Evolutionary conservation across 2,888 invertebrate species (phyloP), one percentile per base, ranked within the genome.

Genomic region (Odontomyia ornata): DNA sequence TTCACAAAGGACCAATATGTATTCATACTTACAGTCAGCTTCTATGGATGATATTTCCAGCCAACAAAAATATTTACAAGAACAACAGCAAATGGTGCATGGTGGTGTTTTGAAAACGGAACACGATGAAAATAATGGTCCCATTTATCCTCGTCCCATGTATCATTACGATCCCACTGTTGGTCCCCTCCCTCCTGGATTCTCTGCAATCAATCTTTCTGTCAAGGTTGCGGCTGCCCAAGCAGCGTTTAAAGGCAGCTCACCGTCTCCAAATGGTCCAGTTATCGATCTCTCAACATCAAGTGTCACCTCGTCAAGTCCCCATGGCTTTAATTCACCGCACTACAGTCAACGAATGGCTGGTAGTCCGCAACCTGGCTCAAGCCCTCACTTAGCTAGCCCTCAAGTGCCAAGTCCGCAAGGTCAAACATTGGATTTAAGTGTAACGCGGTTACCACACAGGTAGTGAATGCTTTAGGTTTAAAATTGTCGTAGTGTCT

Each of bases 391-490:
- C 85, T 92, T 94, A 81, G 93, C 94, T 84, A 95, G 95, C 88
- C 95, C 95, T 81, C 94, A 95, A 89, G 95, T 95, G 88, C 95
- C 95, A 84, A 95, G 95, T 89, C 95, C 95, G 80, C 95, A 95
- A 89, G 95, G 95, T 83, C 95, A 95, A 87, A 95, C 95, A 83
- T 90, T 95, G 86, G 95, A 95, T 89, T 91, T 95, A 86, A 95
- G 95, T 88, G 95, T 95, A 83, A 94, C 93, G 87, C 90, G 94
- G 87, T 90, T 95, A 87, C 92, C 93, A 85, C 94, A 94, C 90
- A 94, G 95, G 94, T 95, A 89, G 82, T 83, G 15, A 47, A 67
- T 43, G 23, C 18, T 46, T 46, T 30, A 4, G 69, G 21, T 52
- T 52, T 60, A 76, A 67, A 67, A 71, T 73, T 36, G 76, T 69